Evolutionary conservation across 2,888 invertebrate genomes (phyloP).

Genomic region (Pomacea canaliculata): DNA sequence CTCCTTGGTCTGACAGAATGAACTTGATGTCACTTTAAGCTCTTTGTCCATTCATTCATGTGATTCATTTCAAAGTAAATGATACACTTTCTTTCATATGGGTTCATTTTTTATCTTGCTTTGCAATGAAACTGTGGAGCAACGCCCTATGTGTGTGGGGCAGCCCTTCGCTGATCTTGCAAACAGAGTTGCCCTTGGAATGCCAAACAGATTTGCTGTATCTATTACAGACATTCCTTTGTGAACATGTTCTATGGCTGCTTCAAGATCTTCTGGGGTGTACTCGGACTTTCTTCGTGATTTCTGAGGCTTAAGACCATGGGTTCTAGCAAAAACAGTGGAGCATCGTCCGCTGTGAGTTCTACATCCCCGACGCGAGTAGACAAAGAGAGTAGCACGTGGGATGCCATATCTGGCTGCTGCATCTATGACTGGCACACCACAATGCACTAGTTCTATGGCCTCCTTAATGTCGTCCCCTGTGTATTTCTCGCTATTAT

Average conservation of each 20-base stretch:
- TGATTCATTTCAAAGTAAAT: no score
- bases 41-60: no score
- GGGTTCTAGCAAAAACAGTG: conserved; percentile 9
- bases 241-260: conserved; percentile 22
- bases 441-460: conserved; percentile 21
- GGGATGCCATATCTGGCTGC: conserved; percentile 17
- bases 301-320: not conserved
- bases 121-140: conserved; percentile 9
- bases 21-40: no score
- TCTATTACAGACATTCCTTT: conserved; percentile 20
- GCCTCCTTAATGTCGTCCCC: conserved; percentile 14
- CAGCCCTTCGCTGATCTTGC: conserved; percentile 14
- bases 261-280: conserved; percentile 4
- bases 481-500: conserved; percentile 6
- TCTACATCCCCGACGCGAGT: conserved; percentile 13
- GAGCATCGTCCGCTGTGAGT: conserved; percentile 24
- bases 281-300: conserved; percentile 8
- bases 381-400: conserved; percentile 19
- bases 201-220: conserved; percentile 13
- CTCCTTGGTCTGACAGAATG: no score
- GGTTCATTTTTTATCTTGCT: no score
- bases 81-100: no score
- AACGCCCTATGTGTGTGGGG: conserved; percentile 21
- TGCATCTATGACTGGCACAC: conserved; percentile 19
- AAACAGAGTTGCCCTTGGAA: conserved; percentile 22